Base-by-base conservation (phyloP, 2,888 invertebrate species). In the Isoperla grammatica region DNA sequence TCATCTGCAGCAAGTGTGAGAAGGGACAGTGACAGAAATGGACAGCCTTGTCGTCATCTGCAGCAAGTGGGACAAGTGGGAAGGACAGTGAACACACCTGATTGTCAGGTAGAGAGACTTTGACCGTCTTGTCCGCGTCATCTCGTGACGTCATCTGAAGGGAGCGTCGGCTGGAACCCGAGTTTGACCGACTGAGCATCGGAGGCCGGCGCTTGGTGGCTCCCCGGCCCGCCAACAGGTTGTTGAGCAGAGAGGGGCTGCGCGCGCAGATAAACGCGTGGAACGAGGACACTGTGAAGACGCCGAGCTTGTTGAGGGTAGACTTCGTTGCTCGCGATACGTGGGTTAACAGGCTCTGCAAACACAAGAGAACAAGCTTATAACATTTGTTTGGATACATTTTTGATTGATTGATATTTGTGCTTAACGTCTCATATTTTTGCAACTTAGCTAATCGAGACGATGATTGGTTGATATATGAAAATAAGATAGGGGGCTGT, bases 221-320 rank as follows among this genome's bases (percentile, higher is more conserved):
- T 43, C 94, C 93, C 65, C 93, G 83, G 56, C 92, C 93, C 42
- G 93, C 92, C 70, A 95, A 80, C 71, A 95, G 79, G 77, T 95
- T 95, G 80, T 93, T 94, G 67, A 95, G 83, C 69, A 94, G 79
- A 59, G 93, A 94, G 40, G 96, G 96, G 70, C 94, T 94, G 65
- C 97, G 86, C 61, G 96, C 95, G 76, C 95, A 95, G 69, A 97
- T 95, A 76, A 95, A 94, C 67, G 96, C 97, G 77, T 97, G 96
- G 81, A 97, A 95, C 66, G 95, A 95, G 60, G 95, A 96, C 68
- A 97, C 96, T 57, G 95, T 96, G 82, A 96, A 96, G 70, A 96
- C 95, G 63, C 96, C 96, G 71, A 97, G 81, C 74, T 95, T 91
- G 79, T 95, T 95, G 71, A 97, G 79, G 50, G 92, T 94, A 71